A percentile compares a stretch with the other conserved stretches of the same genome.
Conservation (phyloP, 2,797 vertebrate species). For the Tapirus indicus region DNA sequence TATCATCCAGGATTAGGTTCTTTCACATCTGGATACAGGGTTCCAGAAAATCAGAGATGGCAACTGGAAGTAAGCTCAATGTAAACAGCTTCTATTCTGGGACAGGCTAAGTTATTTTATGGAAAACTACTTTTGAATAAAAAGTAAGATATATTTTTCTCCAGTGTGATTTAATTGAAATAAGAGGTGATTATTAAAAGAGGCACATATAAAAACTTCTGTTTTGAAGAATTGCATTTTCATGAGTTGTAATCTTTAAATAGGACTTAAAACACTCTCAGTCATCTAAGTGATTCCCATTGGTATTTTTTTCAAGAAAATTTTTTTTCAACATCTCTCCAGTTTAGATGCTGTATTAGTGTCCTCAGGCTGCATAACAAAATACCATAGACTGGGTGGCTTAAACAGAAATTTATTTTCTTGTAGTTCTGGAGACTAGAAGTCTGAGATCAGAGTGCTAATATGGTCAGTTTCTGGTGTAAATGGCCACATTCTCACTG, state of each 20-base stretch:
- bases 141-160: not conserved
- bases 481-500: not conserved
- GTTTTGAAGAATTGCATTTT: not conserved
- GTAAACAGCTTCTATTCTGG: not conserved
- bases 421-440: not conserved
- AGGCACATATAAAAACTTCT: not conserved
- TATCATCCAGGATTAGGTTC: not conserved
- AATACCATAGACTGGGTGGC: not conserved
- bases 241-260: not conserved
- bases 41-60: not conserved
- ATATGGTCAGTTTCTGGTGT: not conserved
- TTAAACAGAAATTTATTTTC: not conserved
- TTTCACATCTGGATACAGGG: not conserved
- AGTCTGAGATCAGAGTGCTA: not conserved
- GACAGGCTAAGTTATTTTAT: not conserved
- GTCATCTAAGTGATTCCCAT: not conserved
- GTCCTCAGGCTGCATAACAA: not conserved
- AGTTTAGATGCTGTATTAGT: not conserved
- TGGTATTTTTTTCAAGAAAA: not conserved
- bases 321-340: not conserved
- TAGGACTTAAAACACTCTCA: not conserved
- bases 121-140: not conserved
- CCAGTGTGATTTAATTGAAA: constrained; percentile 1
- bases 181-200: not conserved
- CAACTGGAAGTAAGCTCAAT: not conserved